Base-by-base conservation (phyloP, 2,113 vertebrate species). In the Erpornis zantholeuca region DNA sequence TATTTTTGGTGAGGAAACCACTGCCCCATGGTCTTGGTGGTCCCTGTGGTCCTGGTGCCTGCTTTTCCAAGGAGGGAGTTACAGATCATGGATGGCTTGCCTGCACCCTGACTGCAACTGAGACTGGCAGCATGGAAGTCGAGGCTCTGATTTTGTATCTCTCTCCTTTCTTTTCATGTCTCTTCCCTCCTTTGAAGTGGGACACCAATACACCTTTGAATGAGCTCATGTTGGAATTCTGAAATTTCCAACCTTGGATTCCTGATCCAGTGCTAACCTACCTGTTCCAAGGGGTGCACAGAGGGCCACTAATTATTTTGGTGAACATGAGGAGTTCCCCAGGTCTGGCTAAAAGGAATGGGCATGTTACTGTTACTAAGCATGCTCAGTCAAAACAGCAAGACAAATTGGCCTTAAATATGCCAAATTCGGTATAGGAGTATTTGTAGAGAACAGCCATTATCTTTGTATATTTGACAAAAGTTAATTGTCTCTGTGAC, bases 401-500 rank as follows among this genome's bases (percentile, higher is more conserved):
- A 88, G 84, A 91, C 49, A 93, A 95, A 95, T 71, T 77, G 0
- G 47, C 78, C 77, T 88, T 66, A 93, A 90, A 66, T 36, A 60
- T 3, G 2, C 85, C 11, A 17, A 92, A 95, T 96, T 91, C 83
- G 70, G 54, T 50, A 36, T 11, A 36, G 86, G 54, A 82, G 82
- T 91, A 73, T 88, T 93, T 91, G 68, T 50, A 63, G 81, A 88
- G 79, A 88, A 49, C 71, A 93, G 84, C 89, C 72, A 53, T 88
- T 96, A 83, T 93, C 64, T 91, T 68, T 76, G 57, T 83, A n/a
- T 92, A 80, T 86, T 96, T 96, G 88, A 95, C 29, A 86, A 94
- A 94, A 95, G 79, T 83, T 92, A 93, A 91, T 90, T 86, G 56
- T 92, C 84, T 92, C 84, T 69, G 59, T 95, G 88, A 92, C 83